Evolutionary conservation across 2,888 invertebrate genomes (phyloP).

Genomic region (Noctua janthe): DNA sequence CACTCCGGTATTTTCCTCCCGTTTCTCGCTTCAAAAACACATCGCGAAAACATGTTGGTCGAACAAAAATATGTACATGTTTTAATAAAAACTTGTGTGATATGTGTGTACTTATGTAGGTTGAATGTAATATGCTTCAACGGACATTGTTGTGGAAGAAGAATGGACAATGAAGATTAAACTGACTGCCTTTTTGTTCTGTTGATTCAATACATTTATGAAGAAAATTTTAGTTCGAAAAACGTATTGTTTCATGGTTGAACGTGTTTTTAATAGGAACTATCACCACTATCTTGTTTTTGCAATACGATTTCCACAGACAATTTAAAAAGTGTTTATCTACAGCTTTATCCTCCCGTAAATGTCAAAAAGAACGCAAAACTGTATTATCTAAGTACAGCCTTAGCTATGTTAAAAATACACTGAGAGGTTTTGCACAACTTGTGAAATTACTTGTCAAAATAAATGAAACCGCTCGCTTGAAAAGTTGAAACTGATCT

Average conservation of each 20-base stretch:
- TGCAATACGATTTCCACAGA: background rate
- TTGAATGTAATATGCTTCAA: background rate
- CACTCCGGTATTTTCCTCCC: slow-evolving; percentile 37
- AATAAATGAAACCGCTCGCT: background rate
- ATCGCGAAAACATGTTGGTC: slow-evolving; percentile 23
- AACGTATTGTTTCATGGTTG: background rate
- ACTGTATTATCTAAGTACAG: background rate
- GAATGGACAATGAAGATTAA: background rate
- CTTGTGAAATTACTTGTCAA: background rate
- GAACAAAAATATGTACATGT: slow-evolving; percentile 39
- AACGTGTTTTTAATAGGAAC: background rate
- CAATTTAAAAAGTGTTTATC: background rate
- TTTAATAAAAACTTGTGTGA: slow-evolving; percentile 39
- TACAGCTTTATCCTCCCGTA: background rate
- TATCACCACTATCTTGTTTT: background rate
- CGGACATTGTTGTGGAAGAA: background rate
- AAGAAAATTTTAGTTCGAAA: background rate
- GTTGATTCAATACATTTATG: background rate
- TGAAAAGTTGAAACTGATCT: background rate
- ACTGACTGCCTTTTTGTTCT: background rate
- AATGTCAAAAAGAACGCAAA: background rate
- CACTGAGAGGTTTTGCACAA: background rate
- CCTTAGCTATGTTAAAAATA: background rate
- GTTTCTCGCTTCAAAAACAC: slow-evolving; percentile 39
- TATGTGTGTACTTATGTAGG: slow-evolving; percentile 1